Percentiles rank a stretch among this genome's conserved stretches.
phyloP scores from a whole-genome alignment of 2,797 vertebrate species.

The Apogon hyalosoma region DNA sequence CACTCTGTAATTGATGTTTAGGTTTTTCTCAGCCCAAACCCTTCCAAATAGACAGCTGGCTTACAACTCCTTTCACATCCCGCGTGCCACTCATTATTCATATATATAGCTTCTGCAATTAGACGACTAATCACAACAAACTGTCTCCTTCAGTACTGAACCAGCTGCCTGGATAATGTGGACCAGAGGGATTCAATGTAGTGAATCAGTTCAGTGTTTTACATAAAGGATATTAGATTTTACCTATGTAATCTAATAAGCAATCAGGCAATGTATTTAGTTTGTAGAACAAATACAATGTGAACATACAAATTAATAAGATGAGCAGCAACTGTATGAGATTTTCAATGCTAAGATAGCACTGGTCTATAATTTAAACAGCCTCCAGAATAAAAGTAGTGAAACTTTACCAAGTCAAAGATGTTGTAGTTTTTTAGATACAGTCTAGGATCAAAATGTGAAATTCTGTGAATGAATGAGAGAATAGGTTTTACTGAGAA shows the following conservation, averaged over 20 bases:
- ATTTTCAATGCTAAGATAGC: too few relatives aligned
- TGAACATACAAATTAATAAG: too few relatives aligned
- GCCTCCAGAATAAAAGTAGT: too few relatives aligned
- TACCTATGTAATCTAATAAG: constrained; percentile 24
- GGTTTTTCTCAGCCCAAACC: constrained; percentile 32
- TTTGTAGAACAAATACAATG: too few relatives aligned
- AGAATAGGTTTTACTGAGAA: too few relatives aligned
- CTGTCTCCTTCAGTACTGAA: constrained; percentile 65
- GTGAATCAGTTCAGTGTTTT: constrained; percentile 69
- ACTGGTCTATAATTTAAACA: too few relatives aligned
- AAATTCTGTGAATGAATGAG: too few relatives aligned
- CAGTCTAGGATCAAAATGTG: too few relatives aligned
- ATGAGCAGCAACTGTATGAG: too few relatives aligned
- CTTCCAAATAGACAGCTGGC: constrained; percentile 63
- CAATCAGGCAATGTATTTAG: too few relatives aligned
- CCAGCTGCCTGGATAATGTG: constrained; percentile 60
- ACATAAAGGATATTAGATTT: constrained; percentile 27
- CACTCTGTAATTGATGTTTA: constrained; percentile 15
- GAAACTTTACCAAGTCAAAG: too few relatives aligned
- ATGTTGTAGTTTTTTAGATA: too few relatives aligned
- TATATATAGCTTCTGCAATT: constrained; percentile 80
- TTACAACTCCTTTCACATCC: constrained; percentile 69
- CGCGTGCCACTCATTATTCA: constrained; percentile 78
- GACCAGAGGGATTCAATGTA: constrained; percentile 64
- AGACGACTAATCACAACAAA: constrained; percentile 83